Evolutionary conservation across 2,113 vertebrate genomes (phyloP).

Genomic region (Drymodes brunneopygia): DNA sequence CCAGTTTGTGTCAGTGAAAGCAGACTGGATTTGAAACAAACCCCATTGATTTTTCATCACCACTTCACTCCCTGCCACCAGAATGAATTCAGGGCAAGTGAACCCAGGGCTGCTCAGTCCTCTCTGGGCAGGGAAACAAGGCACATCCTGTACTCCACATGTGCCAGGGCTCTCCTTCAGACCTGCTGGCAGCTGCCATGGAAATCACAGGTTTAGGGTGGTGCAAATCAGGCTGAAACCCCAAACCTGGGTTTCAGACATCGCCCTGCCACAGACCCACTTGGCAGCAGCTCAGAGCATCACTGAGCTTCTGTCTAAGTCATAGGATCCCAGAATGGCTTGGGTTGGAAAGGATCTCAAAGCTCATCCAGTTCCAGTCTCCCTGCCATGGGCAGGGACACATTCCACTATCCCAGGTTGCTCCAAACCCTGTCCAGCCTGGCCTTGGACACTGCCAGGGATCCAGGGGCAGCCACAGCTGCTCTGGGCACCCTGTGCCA

Average conservation of each 20-base stretch:
- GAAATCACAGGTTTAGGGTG: background rate
- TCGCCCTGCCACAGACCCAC: background rate
- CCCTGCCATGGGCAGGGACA: background rate
- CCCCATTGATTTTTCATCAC: background rate
- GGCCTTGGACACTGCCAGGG: background rate
- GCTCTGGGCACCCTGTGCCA: background rate
- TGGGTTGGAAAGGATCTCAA: background rate
- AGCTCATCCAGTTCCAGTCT: background rate
- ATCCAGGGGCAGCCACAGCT: background rate
- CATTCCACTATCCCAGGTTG: rapidly evolving
- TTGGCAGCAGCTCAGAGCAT: background rate
- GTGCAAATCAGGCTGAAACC: background rate
- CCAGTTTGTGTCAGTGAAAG: background rate
- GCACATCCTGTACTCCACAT: rapidly evolving
- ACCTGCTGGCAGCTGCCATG: background rate
- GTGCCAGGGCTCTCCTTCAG: background rate
- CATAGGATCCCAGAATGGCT: background rate
- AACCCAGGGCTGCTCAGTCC: rapidly evolving
- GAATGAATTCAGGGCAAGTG: background rate
- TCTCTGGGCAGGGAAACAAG: background rate
- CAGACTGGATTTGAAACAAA: background rate
- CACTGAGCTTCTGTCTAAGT: rapidly evolving
- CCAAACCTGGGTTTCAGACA: background rate
- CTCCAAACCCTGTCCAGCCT: rapidly evolving
- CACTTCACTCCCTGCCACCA: background rate